Evolutionary conservation across 1,140 invertebrate genomes (phyloP), one percentile per base, ranked within the genome.

Genomic region (Phymastichus coffea): DNA sequence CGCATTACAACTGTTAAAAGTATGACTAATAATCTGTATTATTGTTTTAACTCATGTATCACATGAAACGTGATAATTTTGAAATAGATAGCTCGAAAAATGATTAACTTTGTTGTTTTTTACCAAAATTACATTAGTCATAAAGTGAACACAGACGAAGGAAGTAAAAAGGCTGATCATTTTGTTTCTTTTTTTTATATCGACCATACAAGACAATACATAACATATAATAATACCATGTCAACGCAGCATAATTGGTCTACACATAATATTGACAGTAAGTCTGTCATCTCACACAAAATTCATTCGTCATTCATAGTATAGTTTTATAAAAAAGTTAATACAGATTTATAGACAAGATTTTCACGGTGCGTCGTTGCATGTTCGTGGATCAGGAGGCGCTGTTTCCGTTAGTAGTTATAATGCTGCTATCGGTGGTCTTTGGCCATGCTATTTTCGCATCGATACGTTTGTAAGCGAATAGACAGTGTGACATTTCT

Each of bases 401-500:
- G 30, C 41, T 22, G 38, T 15, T 46, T n/a, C n/a, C n/a, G n/a
- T n/a, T n/a, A n/a, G n/a, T n/a, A n/a, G n/a, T n/a, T n/a, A n/a
- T n/a, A n/a, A n/a, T n/a, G n/a, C n/a, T n/a, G n/a, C 14, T 30
- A 33, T 40, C 12, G 1, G 55, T 77, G 30, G 83, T 83, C 69
- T 78, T 89, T 4, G 95, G 95, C 95, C 95, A 98, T 43, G 95
- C 94, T 66, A 98, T 97, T 82, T 97, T 97, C 14, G 94, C 94
- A 72, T 96, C 95, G 69, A 93, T 92, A 43, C 95, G 83, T 80
- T 97, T 97, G 80, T 94, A 98, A 1, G 94, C 95, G 71, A 98
- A 88, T 70, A 94, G 88, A 76, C 91, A 93, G 66, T 94, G 90
- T 64, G 89, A 87, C 4, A 94, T 81, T 67, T 91, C 88, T 80